These are phyloP conservation scores for Tragelaphus eurycerus DNA, from an alignment of 2,797 vertebrate species.

Conservation along the genomic window DNA sequence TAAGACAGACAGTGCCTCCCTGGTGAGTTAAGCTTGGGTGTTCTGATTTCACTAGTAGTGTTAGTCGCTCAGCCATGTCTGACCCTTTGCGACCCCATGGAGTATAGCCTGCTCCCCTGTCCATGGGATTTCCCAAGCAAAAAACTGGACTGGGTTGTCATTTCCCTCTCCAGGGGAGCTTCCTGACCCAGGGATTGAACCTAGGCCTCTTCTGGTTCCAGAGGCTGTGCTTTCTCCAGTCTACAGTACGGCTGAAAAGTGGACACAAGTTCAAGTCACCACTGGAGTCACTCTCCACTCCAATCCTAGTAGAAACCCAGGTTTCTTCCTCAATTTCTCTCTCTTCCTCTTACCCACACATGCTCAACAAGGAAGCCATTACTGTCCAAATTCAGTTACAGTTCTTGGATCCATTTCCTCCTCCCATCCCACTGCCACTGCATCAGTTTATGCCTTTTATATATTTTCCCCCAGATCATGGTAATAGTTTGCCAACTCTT, in stretches of 20 bases:
- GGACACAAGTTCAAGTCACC: background rate
- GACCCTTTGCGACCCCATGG: background rate
- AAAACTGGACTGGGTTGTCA: background rate
- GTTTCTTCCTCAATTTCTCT: background rate
- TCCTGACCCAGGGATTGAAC: background rate
- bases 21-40: background rate
- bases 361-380: background rate
- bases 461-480: background rate
- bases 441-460: background rate
- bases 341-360: background rate
- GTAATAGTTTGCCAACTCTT: background rate
- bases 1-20: background rate
- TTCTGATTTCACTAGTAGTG: background rate
- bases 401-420: background rate
- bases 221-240: background rate
- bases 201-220: background rate
- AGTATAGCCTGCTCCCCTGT: background rate
- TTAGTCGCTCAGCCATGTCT: background rate
- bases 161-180: background rate
- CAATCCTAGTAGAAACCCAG: background rate
- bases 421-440: too few species aligned
- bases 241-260: background rate
- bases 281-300: background rate
- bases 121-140: background rate
- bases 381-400: background rate